Percentiles rank a stretch among this genome's conserved stretches.
Evolutionary conservation across 2,888 invertebrate species (phyloP).

Genomic region (Nemapogon koenigi): DNA sequence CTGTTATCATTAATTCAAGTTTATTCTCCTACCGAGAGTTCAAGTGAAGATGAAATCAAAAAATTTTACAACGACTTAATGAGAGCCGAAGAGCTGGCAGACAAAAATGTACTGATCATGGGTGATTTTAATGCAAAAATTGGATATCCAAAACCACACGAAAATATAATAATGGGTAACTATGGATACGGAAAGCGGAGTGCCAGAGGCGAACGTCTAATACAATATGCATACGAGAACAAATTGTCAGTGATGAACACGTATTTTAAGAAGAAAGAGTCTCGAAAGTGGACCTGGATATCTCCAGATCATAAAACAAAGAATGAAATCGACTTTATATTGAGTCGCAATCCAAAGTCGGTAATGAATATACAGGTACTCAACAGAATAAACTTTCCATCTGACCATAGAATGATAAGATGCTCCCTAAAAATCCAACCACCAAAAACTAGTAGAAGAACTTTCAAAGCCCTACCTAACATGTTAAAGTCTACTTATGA

Average conservation of each 20-base stretch:
- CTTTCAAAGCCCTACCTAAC: neutral
- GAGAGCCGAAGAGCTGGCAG: conserved; percentile 6
- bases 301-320: conserved; percentile 11
- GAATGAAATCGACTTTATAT: neutral
- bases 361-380: neutral
- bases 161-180: conserved; percentile 11
- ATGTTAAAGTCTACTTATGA: neutral
- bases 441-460: neutral
- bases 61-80: conserved; percentile 12
- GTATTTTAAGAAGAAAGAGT: conserved; percentile 9
- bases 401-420: neutral
- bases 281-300: conserved; percentile 13
- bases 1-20: conserved; percentile 10
- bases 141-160: conserved; percentile 10
- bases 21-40: conserved; percentile 14
- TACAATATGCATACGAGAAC: conserved; percentile 17
- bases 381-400: neutral
- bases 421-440: neutral
- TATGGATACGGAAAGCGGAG: conserved; percentile 16
- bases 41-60: conserved; percentile 11
- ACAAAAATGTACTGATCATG: conserved; percentile 5
- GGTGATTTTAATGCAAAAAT: conserved; percentile 13
- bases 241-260: conserved; percentile 13
- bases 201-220: conserved; percentile 15
- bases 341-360: neutral